These are phyloP conservation scores for Melanargia galathea DNA, from an alignment of 2,888 invertebrate genomes.

Conservation along the genomic window DNA sequence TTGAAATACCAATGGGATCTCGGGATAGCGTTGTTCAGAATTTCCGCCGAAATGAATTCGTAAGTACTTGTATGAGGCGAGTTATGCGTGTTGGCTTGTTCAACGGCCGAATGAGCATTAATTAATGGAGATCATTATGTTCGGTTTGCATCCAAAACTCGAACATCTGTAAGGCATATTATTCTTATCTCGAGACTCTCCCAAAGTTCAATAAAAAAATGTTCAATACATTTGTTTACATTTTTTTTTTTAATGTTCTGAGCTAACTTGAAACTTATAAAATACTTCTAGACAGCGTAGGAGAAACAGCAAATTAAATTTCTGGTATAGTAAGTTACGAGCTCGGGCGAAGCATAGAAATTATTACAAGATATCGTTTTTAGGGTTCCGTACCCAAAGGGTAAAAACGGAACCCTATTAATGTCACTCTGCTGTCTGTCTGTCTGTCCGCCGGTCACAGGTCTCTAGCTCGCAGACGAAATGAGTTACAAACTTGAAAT, in stretches of 20 bases:
- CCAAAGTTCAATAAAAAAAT: too few relatives aligned
- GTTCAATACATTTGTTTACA: too few relatives aligned
- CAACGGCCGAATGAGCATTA: slow-evolving; percentile 63
- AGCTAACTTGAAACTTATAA: not conserved
- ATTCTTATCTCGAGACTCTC: not conserved
- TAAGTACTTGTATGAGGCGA: slow-evolving; percentile 69
- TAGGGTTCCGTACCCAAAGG: too few relatives aligned
- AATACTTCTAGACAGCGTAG: not conserved
- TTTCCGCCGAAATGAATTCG: slow-evolving; percentile 79
- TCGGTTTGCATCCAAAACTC: slow-evolving; percentile 37
- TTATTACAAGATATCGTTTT: not conserved
- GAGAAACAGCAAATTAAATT: not conserved
- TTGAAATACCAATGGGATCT: slow-evolving; percentile 79
- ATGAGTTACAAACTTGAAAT: too few relatives aligned
- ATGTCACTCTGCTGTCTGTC: too few relatives aligned
- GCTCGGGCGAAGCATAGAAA: not conserved
- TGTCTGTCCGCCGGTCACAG: too few relatives aligned
- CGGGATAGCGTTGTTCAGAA: slow-evolving; percentile 75
- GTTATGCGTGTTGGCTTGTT: slow-evolving; percentile 67
- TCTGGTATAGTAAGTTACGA: not conserved
- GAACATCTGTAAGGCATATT: not conserved
- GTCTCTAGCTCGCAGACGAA: too few relatives aligned
- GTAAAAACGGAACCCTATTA: too few relatives aligned
- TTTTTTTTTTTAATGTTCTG: too few relatives aligned
- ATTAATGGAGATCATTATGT: slow-evolving; percentile 63